phyloP scores from a whole-genome alignment of 2,888 invertebrate genomes.

The Aphidoletes aphidimyza region DNA sequence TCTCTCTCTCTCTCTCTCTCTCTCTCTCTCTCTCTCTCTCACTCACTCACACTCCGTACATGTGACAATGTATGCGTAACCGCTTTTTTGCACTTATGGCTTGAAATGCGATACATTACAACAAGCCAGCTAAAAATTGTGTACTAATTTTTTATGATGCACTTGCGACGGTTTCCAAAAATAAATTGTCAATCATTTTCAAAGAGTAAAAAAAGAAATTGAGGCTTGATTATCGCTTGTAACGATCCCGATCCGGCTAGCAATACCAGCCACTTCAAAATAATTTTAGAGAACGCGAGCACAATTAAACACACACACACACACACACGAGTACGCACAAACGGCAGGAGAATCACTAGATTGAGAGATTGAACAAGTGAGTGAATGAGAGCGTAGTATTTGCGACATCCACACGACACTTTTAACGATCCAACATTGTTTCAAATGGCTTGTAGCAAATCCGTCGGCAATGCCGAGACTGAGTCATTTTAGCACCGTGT shows the following conservation, averaged over 20 bases:
- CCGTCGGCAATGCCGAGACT: not conserved
- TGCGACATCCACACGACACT: not conserved
- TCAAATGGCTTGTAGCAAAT: not conserved
- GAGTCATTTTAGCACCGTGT: too few species aligned
- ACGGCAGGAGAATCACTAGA: not conserved
- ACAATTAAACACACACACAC: not conserved
- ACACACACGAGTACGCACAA: not conserved
- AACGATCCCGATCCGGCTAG: not conserved
- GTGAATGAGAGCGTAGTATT: too few species aligned
- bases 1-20: too few species aligned
- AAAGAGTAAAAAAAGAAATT: not conserved
- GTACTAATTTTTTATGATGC: not conserved
- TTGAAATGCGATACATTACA: too few species aligned
- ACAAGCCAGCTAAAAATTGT: not conserved
- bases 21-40: too few species aligned
- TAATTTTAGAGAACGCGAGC: not conserved
- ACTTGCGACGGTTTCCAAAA: slow-evolving; percentile 23
- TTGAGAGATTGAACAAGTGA: not conserved
- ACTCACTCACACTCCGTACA: too few species aligned
- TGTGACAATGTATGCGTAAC: too few species aligned
- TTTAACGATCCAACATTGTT: not conserved
- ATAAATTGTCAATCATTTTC: slow-evolving; percentile 42
- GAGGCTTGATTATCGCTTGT: slow-evolving; percentile 8
- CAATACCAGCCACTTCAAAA: not conserved
- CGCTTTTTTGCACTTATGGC: too few species aligned